Conservation (phyloP, 2,113 vertebrate species). For the Callaeas wilsoni region DNA sequence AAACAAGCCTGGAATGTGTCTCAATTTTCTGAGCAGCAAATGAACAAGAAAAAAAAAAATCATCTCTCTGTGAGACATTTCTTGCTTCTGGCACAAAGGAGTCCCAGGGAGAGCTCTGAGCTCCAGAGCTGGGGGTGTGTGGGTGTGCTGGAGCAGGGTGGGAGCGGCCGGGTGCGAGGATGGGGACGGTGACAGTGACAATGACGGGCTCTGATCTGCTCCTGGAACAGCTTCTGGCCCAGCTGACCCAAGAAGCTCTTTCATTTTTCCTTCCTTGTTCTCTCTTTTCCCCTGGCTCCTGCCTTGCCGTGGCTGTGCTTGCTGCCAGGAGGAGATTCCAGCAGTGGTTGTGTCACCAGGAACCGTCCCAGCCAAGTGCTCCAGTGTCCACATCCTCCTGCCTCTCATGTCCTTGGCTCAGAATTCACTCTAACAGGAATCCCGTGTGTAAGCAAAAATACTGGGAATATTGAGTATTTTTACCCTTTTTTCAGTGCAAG, state of each 20-base stretch:
- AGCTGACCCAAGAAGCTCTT: not conserved
- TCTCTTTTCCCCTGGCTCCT: not conserved
- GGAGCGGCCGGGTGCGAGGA: fast-evolving
- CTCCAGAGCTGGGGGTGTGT: not conserved
- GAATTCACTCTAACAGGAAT: not conserved
- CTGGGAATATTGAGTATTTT: not conserved
- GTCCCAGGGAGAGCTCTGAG: not conserved
- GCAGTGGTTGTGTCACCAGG: not conserved
- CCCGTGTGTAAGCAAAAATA: not conserved
- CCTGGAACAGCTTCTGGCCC: not conserved
- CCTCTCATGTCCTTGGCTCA: not conserved
- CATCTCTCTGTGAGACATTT: not conserved
- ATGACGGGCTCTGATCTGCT: not conserved
- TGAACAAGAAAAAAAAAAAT: not conserved
- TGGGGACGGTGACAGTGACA: not conserved
- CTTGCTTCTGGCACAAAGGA: not conserved
- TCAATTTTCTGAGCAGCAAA: not conserved
- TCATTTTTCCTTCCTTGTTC: not conserved
- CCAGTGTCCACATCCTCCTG: not conserved
- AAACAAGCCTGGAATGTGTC: not conserved
- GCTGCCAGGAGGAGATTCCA: not conserved
- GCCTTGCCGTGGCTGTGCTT: not conserved
- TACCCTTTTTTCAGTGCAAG: not conserved
- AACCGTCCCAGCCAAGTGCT: not conserved
- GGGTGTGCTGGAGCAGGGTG: not conserved